Percentiles rank a stretch among this genome's conserved stretches.
phyloP scores from a whole-genome alignment of 2,888 invertebrate species.

The Synanthedon vespiformis region DNA sequence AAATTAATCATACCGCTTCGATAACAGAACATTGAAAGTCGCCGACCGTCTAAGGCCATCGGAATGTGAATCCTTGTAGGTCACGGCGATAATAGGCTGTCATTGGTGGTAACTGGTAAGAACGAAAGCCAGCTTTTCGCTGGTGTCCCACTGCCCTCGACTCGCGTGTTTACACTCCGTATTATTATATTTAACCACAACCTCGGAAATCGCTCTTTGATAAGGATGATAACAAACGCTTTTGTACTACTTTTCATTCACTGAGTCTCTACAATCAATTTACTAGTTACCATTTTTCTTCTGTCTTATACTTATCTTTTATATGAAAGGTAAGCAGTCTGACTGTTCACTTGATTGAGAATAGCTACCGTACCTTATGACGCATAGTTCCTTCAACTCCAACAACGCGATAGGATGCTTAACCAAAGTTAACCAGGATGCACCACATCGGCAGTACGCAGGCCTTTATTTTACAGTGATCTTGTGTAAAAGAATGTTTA shows the following conservation, averaged over 20 bases:
- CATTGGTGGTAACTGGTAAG: conserved; percentile 28
- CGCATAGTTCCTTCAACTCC: too few relatives aligned
- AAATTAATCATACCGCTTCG: not conserved
- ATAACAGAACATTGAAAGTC: conserved; percentile 1
- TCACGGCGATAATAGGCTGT: conserved; percentile 37
- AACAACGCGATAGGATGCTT: too few relatives aligned
- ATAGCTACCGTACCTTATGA: too few relatives aligned
- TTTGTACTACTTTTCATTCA: not conserved
- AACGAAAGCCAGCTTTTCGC: conserved; percentile 52
- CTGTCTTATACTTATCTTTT: too few relatives aligned
- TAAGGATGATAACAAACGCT: not conserved
- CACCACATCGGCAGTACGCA: too few relatives aligned
- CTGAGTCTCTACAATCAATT: too few relatives aligned
- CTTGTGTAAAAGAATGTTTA: too few relatives aligned
- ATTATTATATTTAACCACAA: conserved; percentile 33
- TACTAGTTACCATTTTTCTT: too few relatives aligned
- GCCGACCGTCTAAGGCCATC: conserved; percentile 14
- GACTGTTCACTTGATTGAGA: too few relatives aligned
- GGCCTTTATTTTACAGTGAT: too few relatives aligned
- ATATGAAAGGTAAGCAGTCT: too few relatives aligned
- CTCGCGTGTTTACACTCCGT: conserved; percentile 22
- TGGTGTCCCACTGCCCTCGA: conserved; percentile 40
- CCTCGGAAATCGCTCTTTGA: not conserved
- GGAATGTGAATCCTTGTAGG: conserved; percentile 57
- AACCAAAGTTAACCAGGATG: too few relatives aligned